A percentile compares a stretch with the other conserved stretches of the same genome.
Conservation (phyloP, 2,113 vertebrate genomes). For the Promerops cafer region DNA sequence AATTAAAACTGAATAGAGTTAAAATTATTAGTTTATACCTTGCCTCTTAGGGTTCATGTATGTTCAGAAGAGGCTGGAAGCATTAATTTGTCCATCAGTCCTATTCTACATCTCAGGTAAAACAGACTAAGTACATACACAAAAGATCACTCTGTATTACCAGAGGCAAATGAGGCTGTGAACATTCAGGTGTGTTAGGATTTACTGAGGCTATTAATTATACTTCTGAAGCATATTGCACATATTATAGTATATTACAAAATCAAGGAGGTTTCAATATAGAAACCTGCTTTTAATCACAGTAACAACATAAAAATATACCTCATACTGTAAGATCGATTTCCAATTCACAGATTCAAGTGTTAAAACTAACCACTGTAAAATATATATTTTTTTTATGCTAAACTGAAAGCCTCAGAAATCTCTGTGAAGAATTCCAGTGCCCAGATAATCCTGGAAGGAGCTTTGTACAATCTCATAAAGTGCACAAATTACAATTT, state of each 20-base stretch:
- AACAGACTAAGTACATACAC: constrained; percentile 14
- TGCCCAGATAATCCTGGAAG: not conserved
- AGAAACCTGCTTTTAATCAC: not conserved
- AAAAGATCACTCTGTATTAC: constrained; percentile 1
- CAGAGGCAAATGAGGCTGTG: constrained; percentile 40
- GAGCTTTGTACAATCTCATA: not conserved
- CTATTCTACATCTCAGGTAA: constrained; percentile 41
- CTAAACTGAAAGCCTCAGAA: not conserved
- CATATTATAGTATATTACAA: constrained; percentile 6
- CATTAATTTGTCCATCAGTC: constrained; percentile 65
- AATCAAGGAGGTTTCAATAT: constrained; percentile 19
- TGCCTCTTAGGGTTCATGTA: constrained; percentile 31
- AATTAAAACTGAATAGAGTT: constrained; percentile 52
- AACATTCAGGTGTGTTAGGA: constrained; percentile 47
- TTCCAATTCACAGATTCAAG: not conserved
- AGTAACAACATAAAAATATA: not conserved
- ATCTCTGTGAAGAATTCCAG: not conserved
- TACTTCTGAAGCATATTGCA: constrained; percentile 37
- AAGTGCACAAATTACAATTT: not conserved
- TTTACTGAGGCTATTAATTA: constrained; percentile 33
- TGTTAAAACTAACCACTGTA: not conserved
- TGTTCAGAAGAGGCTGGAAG: constrained; percentile 54
- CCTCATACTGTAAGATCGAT: not conserved
- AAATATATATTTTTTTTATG: not conserved
- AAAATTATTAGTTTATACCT: constrained; percentile 56